Base-by-base conservation (phyloP, 1,140 invertebrate species). In the Acromyrmex charruanus region DNA sequence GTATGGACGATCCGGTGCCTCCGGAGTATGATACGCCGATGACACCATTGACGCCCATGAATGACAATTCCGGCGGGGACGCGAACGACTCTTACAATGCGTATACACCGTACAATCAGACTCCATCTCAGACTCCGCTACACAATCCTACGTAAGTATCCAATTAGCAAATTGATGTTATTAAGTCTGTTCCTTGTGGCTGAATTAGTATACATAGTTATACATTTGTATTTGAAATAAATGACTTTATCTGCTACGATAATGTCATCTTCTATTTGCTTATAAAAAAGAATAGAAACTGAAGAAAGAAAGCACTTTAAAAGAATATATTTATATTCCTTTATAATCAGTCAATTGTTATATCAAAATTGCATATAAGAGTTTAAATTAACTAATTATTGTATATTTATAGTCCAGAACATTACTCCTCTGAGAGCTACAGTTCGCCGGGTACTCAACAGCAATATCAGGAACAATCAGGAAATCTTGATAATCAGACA, bases 1-100 rank as follows among this genome's bases (percentile, higher is more conserved):
- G 98, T 61, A 98, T 99, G 97, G 98, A 98, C 95, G 98, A 98
- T 95, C 98, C 98, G 77, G 96, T 96, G 14, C 98, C 98, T 69
- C 97, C 97, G 28, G 98, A 98, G 93, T 98, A 98, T 93, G 98
- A 98, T 31, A 97, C 97, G 84, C 97, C 97, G 0, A 97, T 97
- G 97, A 98, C 97, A 28, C 97, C 97, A 2, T 97, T 97, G 93
- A 98, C 97, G 35, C 97, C 97, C 1, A 97, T 97, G 93, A 94
- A 92, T 72, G 96, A 96, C 49, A 94, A 92, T 85, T 96, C 95
- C 81, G 94, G 91, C 2, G 95, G 94, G 74, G 96, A 96, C 88
- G 94, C 93, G 25, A 95, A 95, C 53, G 95, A 96, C 68, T 94
- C 94, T 28, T 96, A 95, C 80, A 93, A 94, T 18, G 93, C 94